These are phyloP conservation scores for Prionailurus viverrinus DNA, from an alignment of 2,113 vertebrate species.

Conservation along the genomic window DNA sequence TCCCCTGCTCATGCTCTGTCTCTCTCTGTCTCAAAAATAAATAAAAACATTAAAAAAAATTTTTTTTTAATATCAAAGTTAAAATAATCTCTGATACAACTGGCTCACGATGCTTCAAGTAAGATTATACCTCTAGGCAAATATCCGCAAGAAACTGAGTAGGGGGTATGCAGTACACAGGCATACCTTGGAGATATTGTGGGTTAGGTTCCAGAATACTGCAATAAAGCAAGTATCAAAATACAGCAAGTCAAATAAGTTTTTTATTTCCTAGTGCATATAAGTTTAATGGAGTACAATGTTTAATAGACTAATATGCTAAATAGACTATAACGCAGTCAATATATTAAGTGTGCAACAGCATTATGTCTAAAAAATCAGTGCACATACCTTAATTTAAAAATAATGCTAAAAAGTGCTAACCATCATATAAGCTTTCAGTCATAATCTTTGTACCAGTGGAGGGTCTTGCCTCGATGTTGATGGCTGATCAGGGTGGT, in stretches of 20 bases:
- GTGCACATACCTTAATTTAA: not conserved
- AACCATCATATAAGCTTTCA: not conserved
- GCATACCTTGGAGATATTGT: not conserved
- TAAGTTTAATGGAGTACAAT: not conserved
- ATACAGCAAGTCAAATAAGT: not conserved
- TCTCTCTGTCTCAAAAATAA: no score
- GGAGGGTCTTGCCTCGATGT: not conserved
- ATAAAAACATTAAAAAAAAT: no score
- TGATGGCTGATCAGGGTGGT: not conserved
- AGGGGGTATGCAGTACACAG: not conserved
- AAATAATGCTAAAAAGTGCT: not conserved
- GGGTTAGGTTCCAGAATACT: not conserved
- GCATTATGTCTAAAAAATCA: not conserved
- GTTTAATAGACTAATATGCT: not conserved
- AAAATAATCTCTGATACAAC: constrained; percentile 35
- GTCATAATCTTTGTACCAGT: not conserved
- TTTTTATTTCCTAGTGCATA: not conserved
- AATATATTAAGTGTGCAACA: not conserved
- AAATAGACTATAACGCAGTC: not conserved
- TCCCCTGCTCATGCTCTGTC: no score
- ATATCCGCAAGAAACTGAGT: not conserved
- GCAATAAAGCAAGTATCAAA: not conserved
- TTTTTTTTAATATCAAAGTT: constrained; percentile 29
- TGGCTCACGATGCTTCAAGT: constrained; percentile 29
- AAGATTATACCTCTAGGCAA: constrained; percentile 24